Conservation (phyloP, 2,888 invertebrate genomes). For the Yponomeuta evonymella region DNA sequence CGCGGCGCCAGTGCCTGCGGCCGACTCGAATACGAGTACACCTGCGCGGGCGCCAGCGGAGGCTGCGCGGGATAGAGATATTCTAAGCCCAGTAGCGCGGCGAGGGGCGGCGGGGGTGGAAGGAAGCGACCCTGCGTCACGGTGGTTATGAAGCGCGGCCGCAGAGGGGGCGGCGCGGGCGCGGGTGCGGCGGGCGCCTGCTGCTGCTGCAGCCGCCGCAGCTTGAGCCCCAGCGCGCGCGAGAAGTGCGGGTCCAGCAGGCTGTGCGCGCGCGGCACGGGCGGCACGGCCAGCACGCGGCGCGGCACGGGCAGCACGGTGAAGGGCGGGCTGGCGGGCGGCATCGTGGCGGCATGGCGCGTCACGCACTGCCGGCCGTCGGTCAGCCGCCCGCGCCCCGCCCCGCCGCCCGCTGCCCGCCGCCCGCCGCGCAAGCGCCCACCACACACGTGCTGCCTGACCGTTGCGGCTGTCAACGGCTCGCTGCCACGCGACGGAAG, state of each 20-base stretch:
- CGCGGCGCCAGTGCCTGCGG: constrained; percentile 70
- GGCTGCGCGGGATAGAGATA: constrained; percentile 49
- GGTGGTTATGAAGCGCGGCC: constrained; percentile 85
- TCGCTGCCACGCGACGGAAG: no score
- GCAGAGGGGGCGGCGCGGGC: constrained; percentile 33
- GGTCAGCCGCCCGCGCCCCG: constrained; percentile 19
- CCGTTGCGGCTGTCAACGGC: background rate
- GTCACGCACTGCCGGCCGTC: constrained; percentile 18
- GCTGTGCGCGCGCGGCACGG: constrained; percentile 31
- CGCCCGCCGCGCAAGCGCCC: background rate
- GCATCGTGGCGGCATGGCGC: constrained; percentile 16
- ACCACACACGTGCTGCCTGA: constrained; percentile 20
- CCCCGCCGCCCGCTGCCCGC: constrained; percentile 14
- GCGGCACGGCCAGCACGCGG: constrained; percentile 20
- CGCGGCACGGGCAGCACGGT: constrained; percentile 20
- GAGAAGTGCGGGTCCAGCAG: constrained; percentile 77
- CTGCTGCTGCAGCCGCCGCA: constrained; percentile 80
- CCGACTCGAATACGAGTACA: constrained; percentile 81
- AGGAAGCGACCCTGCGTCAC: constrained; percentile 87
- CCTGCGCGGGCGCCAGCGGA: constrained; percentile 38
- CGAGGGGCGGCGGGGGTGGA: constrained; percentile 84
- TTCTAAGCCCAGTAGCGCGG: constrained; percentile 78
- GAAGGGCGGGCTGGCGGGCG: constrained; percentile 21
- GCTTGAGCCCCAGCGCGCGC: constrained; percentile 82
- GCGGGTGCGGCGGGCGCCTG: constrained; percentile 33